Base-by-base conservation (phyloP, 2,113 vertebrate genomes). In the Zosterops hypoxanthus region DNA sequence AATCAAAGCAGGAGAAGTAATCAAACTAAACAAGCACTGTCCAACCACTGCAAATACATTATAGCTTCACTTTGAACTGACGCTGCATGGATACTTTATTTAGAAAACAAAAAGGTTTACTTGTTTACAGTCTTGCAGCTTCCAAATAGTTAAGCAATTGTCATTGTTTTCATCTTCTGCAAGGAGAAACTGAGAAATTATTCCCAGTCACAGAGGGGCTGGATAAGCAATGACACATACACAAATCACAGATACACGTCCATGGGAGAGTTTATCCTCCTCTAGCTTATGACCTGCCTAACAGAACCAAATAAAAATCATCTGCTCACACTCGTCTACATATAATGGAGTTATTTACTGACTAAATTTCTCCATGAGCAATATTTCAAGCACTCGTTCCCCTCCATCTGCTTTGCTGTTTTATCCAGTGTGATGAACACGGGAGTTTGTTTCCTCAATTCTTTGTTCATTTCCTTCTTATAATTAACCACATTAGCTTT, bases 391-490 rank as follows among this genome's bases (percentile, higher is more conserved):
- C 13, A 71, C 26, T 83, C 29, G 0, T 61, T 69, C 59, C 53
- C 78, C 47, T 46, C 59, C 44, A 42, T 84, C 69, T 88, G 41
- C 61, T 91, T 90, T 12, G 5, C 71, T 76, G 19, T 46, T 86
- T 88, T 50, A 82, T 69, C 23, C 9, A 8, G 19, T n/a, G 26
- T 23, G 26, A 83, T 46, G 34, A 82, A 77, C 20, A 70, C 26
- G 55, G 55, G 59, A 93, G 46, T 8, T 29, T 72, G 41, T 34
- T 90, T 79, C 73, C 53, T 87, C 41, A 28, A 41, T 80, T 71
- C 90, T 85, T 84, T 85, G 31, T 88, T 96, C 15, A 53, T 61
- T 92, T 95, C 59, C 63, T 73, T 90, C 53, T 57, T 71, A 44
- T 31, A 72, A 90, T 86, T 65, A 94, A 73, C 12, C 24, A 25